These are phyloP conservation scores for Chloropsis cyanopogon DNA, from an alignment of 2,113 vertebrate species.

Conservation along the genomic window DNA sequence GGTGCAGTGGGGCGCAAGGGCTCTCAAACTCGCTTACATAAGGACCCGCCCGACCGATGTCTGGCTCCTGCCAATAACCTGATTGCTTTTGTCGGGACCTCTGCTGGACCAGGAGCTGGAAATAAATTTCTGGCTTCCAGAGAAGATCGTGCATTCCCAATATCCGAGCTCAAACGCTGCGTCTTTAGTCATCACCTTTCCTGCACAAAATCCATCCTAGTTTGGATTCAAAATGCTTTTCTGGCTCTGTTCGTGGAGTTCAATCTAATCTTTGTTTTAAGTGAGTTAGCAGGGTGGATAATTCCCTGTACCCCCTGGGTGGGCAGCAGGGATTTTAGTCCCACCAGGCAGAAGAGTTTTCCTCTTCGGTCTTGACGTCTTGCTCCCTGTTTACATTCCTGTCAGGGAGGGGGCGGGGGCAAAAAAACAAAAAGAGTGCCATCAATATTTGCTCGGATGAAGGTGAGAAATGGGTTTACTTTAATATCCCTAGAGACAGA, in stretches of 20 bases:
- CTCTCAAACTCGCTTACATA: neutral
- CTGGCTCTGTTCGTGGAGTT: neutral
- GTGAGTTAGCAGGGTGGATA: neutral
- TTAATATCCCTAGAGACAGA: neutral
- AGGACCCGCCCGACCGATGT: neutral
- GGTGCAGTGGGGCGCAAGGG: neutral
- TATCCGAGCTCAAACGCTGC: neutral
- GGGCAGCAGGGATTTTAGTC: neutral
- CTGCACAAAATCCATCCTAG: neutral
- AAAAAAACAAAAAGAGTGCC: too few species aligned
- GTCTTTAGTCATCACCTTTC: neutral
- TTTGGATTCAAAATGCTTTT: neutral
- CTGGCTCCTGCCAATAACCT: conserved; percentile 10
- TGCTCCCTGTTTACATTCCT: neutral
- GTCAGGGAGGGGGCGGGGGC: too few species aligned
- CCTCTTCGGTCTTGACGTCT: fast-evolving
- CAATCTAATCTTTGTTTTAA: neutral
- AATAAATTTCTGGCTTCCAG: neutral
- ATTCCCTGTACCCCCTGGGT: neutral
- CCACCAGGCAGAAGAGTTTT: neutral
- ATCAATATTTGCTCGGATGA: neutral
- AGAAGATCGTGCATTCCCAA: neutral
- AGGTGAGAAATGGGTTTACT: neutral
- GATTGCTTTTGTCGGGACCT: neutral
- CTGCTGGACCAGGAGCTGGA: neutral